Evolutionary conservation across 2,888 invertebrate species (phyloP).

Genomic region (Aproaerema taeniolella): DNA sequence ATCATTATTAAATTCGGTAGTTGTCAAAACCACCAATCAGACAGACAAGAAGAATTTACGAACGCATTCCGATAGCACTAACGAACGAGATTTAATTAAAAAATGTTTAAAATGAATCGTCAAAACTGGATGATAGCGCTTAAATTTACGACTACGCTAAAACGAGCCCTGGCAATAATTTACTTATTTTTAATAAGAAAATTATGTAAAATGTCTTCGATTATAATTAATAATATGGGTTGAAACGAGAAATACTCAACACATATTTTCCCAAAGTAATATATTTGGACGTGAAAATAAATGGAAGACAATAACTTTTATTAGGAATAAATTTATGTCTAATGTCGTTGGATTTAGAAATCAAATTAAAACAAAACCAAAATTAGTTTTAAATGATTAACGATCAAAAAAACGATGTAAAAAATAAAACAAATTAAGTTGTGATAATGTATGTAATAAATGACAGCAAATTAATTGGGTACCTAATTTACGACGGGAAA

Average conservation of each 20-base stretch:
- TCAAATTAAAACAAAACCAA: slow-evolving; percentile 13
- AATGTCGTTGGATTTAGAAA: slow-evolving; percentile 21
- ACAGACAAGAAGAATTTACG: slow-evolving; percentile 35
- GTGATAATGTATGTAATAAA: slow-evolving; percentile 33
- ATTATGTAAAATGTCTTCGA: slow-evolving; percentile 65
- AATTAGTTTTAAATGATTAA: slow-evolving; percentile 18
- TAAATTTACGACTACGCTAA: slow-evolving; percentile 68
- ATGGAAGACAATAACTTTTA: slow-evolving; percentile 28
- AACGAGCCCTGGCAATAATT: slow-evolving; percentile 58
- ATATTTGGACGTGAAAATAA: slow-evolving; percentile 16
- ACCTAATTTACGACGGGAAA: slow-evolving; percentile 32
- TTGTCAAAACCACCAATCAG: slow-evolving; percentile 32
- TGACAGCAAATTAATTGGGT: slow-evolving; percentile 39
- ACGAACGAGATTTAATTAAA: slow-evolving; percentile 66
- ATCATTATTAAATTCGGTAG: slow-evolving; percentile 24
- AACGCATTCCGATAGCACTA: slow-evolving; percentile 41
- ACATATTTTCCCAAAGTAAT: slow-evolving; percentile 21
- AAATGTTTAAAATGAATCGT: slow-evolving; percentile 64
- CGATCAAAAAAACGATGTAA: slow-evolving; percentile 14
- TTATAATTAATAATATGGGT: slow-evolving; percentile 70
- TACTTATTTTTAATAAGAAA: slow-evolving; percentile 67
- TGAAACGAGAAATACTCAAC: slow-evolving; percentile 37
- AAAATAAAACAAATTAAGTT: slow-evolving; percentile 29
- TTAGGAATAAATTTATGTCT: slow-evolving; percentile 28
- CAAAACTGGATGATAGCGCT: slow-evolving; percentile 46